phyloP scores from a whole-genome alignment of 2,797 vertebrate species.

The Podarcis siculus region DNA sequence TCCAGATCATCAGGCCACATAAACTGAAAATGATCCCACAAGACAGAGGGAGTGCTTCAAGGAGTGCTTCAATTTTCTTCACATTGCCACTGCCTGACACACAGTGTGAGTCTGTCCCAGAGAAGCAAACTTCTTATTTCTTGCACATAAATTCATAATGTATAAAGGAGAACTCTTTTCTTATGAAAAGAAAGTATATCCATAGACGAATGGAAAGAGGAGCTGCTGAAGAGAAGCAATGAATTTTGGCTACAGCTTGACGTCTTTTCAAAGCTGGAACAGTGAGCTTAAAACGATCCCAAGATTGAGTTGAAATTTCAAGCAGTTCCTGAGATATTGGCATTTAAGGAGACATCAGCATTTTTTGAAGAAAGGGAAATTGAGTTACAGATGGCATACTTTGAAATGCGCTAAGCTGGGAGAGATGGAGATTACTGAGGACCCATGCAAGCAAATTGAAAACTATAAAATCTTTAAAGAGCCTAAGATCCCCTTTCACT shows the following conservation, averaged over 20 bases:
- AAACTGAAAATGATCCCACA: no score
- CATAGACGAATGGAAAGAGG: not conserved
- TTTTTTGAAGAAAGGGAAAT: constrained; percentile 38
- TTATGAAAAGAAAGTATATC: not conserved
- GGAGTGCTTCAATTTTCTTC: no score
- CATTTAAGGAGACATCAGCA: constrained; percentile 35
- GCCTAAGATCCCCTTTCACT: not conserved
- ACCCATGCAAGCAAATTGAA: constrained; percentile 38
- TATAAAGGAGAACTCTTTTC: not conserved
- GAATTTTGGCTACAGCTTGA: constrained; percentile 17
- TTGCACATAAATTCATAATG: not conserved
- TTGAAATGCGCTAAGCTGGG: constrained; percentile 46
- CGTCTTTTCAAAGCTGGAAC: constrained; percentile 9
- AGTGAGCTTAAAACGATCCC: constrained; percentile 29
- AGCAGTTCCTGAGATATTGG: constrained; percentile 10
- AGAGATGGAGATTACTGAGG: constrained; percentile 39
- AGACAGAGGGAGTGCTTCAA: no score
- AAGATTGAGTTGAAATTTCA: constrained; percentile 20
- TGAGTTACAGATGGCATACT: constrained; percentile 44
- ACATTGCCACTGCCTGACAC: no score
- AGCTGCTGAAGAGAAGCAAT: not conserved
- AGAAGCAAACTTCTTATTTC: not conserved
- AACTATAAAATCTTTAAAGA: constrained; percentile 39
- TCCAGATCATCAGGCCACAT: no score
- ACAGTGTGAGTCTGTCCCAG: no score